Evolutionary conservation across 2,797 vertebrate species (phyloP).

Genomic region (Cygnus olor): DNA sequence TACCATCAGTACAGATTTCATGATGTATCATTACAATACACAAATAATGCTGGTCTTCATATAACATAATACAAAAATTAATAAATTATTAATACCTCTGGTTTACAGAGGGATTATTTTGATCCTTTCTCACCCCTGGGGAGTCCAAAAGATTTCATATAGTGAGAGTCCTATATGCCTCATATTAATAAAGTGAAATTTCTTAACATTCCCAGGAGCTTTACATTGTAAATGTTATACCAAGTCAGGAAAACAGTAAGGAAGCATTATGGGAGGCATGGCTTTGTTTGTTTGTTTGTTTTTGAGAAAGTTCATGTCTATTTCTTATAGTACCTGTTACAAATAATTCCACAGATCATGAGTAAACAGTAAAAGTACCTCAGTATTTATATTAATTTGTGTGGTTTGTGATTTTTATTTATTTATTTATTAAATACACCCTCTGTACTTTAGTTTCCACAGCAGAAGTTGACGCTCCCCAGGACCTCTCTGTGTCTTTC

Average conservation of each 20-base stretch:
- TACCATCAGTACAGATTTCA: not conserved
- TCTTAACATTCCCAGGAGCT: slow-evolving; percentile 10
- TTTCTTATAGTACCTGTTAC: not conserved
- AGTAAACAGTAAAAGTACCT: not conserved
- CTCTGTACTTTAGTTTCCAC: not conserved
- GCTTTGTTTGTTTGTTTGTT: not conserved
- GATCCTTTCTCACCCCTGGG: slow-evolving; percentile 9
- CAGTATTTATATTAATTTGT: not conserved
- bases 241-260: slow-evolving; percentile 5
- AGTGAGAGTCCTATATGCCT: not conserved
- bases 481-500: not conserved
- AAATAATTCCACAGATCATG: not conserved
- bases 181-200: slow-evolving; percentile 60
- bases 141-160: slow-evolving; percentile 20
- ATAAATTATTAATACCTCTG: slow-evolving; percentile 59
- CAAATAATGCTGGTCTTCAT: slow-evolving; percentile 3
- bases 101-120: slow-evolving; percentile 42
- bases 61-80: slow-evolving; percentile 34
- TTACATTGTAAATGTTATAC: slow-evolving; percentile 27
- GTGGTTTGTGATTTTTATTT: not conserved
- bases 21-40: slow-evolving; percentile 14
- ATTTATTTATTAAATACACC: not conserved
- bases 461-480: not conserved
- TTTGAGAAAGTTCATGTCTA: slow-evolving; percentile 22
- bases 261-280: not conserved